phyloP scores from a whole-genome alignment of 2,888 invertebrate species.

The Cloeon dipterum region DNA sequence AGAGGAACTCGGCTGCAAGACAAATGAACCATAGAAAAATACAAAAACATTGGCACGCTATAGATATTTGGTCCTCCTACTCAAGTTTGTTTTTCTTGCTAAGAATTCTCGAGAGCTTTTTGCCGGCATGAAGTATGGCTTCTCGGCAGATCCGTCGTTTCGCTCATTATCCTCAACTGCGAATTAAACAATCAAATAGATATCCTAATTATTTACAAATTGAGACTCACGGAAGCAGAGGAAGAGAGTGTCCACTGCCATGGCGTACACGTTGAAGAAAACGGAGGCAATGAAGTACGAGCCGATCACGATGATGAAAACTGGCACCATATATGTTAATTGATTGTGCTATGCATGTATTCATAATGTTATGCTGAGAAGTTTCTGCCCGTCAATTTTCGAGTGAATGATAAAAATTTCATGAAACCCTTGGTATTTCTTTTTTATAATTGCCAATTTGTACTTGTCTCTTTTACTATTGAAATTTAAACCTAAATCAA shows the following conservation, averaged over 20 bases:
- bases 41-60: background rate
- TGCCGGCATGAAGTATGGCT: slow-evolving; percentile 88
- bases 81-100: slow-evolving; percentile 40
- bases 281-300: slow-evolving; percentile 69
- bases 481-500: too few species aligned
- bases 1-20: too few species aligned
- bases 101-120: slow-evolving; percentile 71
- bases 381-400: too few species aligned
- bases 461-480: too few species aligned
- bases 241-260: slow-evolving; percentile 93
- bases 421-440: too few species aligned
- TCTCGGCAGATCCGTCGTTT: slow-evolving; percentile 75
- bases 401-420: too few species aligned
- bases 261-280: slow-evolving; percentile 89
- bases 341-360: too few species aligned
- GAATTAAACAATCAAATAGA: too few species aligned
- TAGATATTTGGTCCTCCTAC: background rate
- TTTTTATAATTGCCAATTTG: too few species aligned
- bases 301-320: slow-evolving; percentile 56
- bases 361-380: too few species aligned
- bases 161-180: slow-evolving; percentile 86
- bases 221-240: slow-evolving; percentile 89
- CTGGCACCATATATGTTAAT: slow-evolving; percentile 63
- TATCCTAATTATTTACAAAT: too few species aligned
- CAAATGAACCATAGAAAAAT: too few species aligned